Evolutionary conservation across 1,140 invertebrate genomes (phyloP), one percentile per base, ranked within the genome.

Genomic region (Maniola jurtina): DNA sequence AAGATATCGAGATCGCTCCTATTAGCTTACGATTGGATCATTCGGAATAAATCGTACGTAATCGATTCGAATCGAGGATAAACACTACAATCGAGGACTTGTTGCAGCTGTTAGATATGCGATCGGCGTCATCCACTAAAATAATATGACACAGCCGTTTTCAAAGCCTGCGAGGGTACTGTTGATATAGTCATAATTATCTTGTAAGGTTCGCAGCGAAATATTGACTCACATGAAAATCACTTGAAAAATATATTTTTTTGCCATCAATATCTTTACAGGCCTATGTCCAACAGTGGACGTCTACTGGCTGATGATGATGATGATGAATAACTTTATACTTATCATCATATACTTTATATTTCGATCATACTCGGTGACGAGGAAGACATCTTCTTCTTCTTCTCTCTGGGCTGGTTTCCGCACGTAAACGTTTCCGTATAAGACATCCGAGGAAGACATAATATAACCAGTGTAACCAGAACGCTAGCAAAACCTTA

Each of bases 71-170:
- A 88, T 89, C 79, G 87, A 76, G 73, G 68, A 77, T 90, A 90
- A 90, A 90, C 72, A 90, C 88, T 90, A 81, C 86, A 88, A 90
- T 90, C 83, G 86, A 75, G 70, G 57, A 76, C 73, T 71, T 61
- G 75, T 73, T 81, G 88, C 88, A 90, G 86, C 86, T 88, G 88
- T 85, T 86, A 84, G 83, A 82, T 79, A 80, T 77, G 76, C 81
- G 81, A 84, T 81, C 84, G 77, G 75, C 86, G 88, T 84, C 84
- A 86, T 85, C 88, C 86, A 87, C 86, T 88, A 87, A 88, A 88
- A 88, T 86, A 88, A 88, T 90, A 88, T 88, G 88, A 88, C 88
- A 88, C 79, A 88, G 86, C 84, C 86, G 63, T 73, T 90, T 90
- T 88, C 75, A 80, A 81, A 66, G 77, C 79, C 74, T 77, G 67